Percentiles rank a stretch among this genome's conserved stretches.
Evolutionary conservation across 2,888 invertebrate species (phyloP).

Genomic region (Oxyteleia sp.): DNA sequence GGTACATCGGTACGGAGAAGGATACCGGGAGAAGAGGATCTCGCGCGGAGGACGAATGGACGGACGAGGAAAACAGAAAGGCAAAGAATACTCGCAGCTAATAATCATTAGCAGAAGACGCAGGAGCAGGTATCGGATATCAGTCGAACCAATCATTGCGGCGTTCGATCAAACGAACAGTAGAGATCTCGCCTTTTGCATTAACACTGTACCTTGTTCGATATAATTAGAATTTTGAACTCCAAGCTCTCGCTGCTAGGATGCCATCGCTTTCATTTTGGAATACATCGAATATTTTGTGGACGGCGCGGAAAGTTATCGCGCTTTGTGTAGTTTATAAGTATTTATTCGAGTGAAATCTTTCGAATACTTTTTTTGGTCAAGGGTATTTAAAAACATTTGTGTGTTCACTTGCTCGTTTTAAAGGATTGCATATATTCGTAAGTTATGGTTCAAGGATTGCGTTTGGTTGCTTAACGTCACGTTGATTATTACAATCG

Average conservation of each 20-base stretch:
- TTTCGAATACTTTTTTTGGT: too few species aligned
- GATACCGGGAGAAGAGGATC: conserved; percentile 60
- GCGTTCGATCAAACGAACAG: conserved; percentile 80
- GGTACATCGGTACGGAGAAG: conserved; percentile 68
- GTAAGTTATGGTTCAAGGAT: too few species aligned
- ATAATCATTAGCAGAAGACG: conserved; percentile 84
- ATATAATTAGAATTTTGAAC: conserved; percentile 68
- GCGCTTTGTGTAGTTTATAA: conserved; percentile 5
- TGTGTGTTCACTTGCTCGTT: too few species aligned
- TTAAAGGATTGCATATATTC: too few species aligned
- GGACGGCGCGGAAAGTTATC: conserved; percentile 15
- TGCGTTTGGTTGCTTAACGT: too few species aligned
- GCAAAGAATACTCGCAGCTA: conserved; percentile 79
- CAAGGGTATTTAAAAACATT: background rate
- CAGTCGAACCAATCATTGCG: conserved; percentile 82
- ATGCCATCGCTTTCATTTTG: conserved; percentile 37
- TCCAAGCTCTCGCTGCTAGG: conserved; percentile 9
- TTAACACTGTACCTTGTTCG: conserved; percentile 57
- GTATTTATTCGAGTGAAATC: too few species aligned
- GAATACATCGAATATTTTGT: conserved; percentile 36
- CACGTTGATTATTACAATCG: too few species aligned
- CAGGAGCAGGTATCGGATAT: conserved; percentile 84
- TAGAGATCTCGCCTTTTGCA: conserved; percentile 64
- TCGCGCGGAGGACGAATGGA: conserved; percentile 67
- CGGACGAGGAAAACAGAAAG: conserved; percentile 72